These are phyloP conservation scores for Cantharis lateralis DNA, from an alignment of 2,888 invertebrate genomes.

Conservation along the genomic window DNA sequence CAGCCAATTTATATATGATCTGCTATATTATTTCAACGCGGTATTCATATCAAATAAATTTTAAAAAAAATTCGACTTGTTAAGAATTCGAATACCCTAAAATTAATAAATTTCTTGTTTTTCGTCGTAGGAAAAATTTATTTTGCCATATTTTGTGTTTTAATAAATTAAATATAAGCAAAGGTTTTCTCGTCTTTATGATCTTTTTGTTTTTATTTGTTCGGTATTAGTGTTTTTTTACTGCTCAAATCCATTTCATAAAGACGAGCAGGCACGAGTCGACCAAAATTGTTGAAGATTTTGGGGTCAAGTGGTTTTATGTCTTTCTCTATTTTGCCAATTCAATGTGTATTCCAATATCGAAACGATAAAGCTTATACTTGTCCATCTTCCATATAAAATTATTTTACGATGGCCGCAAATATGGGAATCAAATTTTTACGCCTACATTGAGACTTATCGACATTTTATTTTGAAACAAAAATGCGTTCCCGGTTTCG, in stretches of 20 bases:
- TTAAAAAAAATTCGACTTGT: background rate
- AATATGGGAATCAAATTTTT: constrained; percentile 9
- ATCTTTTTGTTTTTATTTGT: background rate
- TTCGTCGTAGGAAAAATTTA: background rate
- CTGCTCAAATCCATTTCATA: constrained; percentile 21
- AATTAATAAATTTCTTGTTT: background rate
- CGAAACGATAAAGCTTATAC: constrained; percentile 25
- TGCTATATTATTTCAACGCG: constrained; percentile 27
- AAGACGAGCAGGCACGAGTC: constrained; percentile 17
- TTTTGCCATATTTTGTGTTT: background rate
- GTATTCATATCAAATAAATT: constrained; percentile 16
- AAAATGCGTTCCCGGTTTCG: constrained; percentile 21
- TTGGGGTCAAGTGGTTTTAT: constrained; percentile 23
- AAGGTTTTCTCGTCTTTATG: background rate
- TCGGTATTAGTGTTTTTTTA: constrained; percentile 28
- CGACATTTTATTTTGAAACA: constrained; percentile 21
- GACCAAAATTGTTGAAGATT: constrained; percentile 18
- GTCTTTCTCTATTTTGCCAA: constrained; percentile 20
- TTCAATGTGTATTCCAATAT: constrained; percentile 18
- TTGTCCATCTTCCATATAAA: constrained; percentile 27
- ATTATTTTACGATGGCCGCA: constrained; percentile 24
- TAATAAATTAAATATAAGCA: background rate
- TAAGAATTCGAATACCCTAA: constrained; percentile 3
- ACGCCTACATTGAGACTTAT: constrained; percentile 9
- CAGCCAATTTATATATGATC: constrained; percentile 28